Evolutionary conservation across 2,113 vertebrate species (phyloP).

Genomic region (Prietella phreatophila): DNA sequence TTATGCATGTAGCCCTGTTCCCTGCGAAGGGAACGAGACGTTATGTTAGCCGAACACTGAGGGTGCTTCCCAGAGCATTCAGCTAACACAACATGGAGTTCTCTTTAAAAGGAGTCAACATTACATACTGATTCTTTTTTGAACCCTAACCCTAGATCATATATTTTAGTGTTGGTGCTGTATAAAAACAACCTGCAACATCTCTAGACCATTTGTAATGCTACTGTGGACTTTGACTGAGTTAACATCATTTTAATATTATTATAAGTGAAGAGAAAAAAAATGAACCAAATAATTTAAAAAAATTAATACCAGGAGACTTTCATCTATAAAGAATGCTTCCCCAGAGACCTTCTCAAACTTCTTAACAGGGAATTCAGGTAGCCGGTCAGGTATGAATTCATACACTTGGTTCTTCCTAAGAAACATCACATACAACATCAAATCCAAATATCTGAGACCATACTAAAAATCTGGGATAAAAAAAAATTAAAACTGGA

Average conservation of each 20-base stretch:
- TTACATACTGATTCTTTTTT: not conserved
- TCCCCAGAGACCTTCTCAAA: conserved; percentile 76
- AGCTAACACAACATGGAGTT: too few relatives aligned
- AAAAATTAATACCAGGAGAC: conserved; percentile 63
- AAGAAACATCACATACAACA: not conserved
- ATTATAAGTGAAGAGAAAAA: not conserved
- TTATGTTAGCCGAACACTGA: too few relatives aligned
- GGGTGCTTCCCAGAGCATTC: too few relatives aligned
- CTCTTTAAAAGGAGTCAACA: too few relatives aligned
- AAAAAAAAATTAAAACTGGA: not conserved
- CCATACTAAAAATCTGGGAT: not conserved
- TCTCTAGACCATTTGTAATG: not conserved
- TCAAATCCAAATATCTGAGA: not conserved
- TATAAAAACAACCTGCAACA: not conserved
- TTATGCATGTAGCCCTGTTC: too few relatives aligned
- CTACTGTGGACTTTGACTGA: not conserved
- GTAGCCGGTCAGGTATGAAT: conserved; percentile 75
- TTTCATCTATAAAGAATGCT: conserved; percentile 77
- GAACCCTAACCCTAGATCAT: not conserved
- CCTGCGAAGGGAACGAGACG: too few relatives aligned
- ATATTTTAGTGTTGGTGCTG: not conserved
- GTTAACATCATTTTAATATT: not conserved
- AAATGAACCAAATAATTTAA: not conserved
- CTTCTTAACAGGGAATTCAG: conserved; percentile 73
- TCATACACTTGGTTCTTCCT: conserved; percentile 79